Evolutionary conservation across 2,888 invertebrate species (phyloP), one percentile per base, ranked within the genome.

Genomic region (Fabriciana adippe): DNA sequence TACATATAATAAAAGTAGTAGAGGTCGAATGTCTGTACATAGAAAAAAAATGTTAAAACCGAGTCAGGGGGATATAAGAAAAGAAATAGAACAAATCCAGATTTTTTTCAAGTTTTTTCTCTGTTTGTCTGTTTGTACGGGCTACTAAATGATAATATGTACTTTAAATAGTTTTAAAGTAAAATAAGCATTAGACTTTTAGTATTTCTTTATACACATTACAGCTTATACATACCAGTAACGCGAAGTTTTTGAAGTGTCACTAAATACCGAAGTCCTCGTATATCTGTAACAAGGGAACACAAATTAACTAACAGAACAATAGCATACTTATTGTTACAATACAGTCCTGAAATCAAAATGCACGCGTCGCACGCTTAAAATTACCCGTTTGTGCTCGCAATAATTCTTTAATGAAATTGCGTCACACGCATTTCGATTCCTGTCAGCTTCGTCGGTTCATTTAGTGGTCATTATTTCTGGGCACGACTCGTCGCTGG

Each of bases 381-480:
- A 67, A 69, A 67, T 62, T 59, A 62, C 51, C 45, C 64, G 66
- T 67, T 64, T 68, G 53, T 66, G 67, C 63, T 70, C 71, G 71
- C 74, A 70, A 71, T 69, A 64, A 67, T 72, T 72, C 73, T 73
- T 76, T 69, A 75, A 74, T 74, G 73, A 71, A 73, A 73, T 73
- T 70, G 67, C 67, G 67, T 71, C 68, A 70, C 45, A 67, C 69
- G 77, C 79, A 81, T 81, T 81, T 79, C 78, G 78, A 82, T 79
- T 81, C 78, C 73, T 79, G 78, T 80, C 81, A 81, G 80, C 77
- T 79, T 75, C 75, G 75, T 67, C 68, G 79, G 81, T 86, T 86
- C 87, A 88, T 87, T 87, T 85, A 81, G 75, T 78, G 78, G 81
- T 79, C 83, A 87, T 88, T 88, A 88, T 88, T 85, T 85, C 74